These are phyloP conservation scores for Halcyon smyrnensis DNA, from an alignment of 2,797 vertebrate genomes.

Conservation along the genomic window DNA sequence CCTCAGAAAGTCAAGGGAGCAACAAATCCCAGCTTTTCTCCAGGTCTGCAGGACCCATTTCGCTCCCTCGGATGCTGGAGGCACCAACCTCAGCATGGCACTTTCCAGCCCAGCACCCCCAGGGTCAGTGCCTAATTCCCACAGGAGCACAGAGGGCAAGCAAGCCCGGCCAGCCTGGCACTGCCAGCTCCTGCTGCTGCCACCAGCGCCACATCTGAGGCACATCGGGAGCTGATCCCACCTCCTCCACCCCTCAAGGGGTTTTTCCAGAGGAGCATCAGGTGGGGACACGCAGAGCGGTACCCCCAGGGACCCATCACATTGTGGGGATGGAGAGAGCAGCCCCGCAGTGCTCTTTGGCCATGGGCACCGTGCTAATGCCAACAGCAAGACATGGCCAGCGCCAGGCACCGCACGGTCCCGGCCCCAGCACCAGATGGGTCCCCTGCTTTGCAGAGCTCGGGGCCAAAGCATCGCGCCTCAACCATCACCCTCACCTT, in stretches of 20 bases:
- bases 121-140: not conserved
- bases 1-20: accelerated
- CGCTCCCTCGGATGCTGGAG: accelerated
- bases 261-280: not conserved
- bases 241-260: not conserved
- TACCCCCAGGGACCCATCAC: too few species aligned
- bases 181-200: too few species aligned
- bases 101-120: not conserved
- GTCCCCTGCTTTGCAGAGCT: not conserved
- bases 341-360: not conserved
- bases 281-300: not conserved
- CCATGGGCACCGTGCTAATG: not conserved
- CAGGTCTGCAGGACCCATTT: not conserved
- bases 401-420: accelerated
- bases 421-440: not conserved
- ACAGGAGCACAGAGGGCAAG: too few species aligned
- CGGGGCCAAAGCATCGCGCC: not conserved
- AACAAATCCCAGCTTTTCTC: not conserved
- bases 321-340: too few species aligned
- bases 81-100: not conserved
- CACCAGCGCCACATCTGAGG: not conserved
- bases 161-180: too few species aligned
- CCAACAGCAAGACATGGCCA: accelerated
- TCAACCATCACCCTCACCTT: accelerated
- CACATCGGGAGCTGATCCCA: not conserved